Conservation (phyloP, 2,113 vertebrate genomes). For the Coptodon rendalli region DNA sequence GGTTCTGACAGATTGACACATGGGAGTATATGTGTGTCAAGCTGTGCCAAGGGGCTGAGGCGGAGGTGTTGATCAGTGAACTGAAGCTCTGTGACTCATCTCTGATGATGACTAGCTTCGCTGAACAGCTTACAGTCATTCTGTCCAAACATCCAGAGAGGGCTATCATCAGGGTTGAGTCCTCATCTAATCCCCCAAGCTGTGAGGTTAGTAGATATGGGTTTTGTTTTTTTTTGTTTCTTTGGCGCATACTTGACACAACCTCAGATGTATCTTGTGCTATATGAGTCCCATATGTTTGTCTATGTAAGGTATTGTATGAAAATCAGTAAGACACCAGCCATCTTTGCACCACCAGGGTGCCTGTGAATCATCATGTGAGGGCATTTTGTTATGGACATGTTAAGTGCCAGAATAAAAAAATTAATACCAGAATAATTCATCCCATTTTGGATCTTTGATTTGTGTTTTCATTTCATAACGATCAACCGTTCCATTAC, state of each 20-base stretch:
- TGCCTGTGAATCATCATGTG: not conserved
- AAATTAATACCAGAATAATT: not conserved
- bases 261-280: not conserved
- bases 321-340: not conserved
- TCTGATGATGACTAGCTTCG: conserved; percentile 4
- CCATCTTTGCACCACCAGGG: not conserved
- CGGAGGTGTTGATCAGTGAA: conserved; percentile 55
- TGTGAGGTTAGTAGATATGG: not conserved
- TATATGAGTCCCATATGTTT: not conserved
- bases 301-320: not conserved
- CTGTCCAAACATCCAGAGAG: not conserved
- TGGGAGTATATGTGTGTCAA: conserved; percentile 31
- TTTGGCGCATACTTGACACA: not conserved
- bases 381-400: not conserved
- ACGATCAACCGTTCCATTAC: not conserved
- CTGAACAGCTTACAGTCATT: conserved; percentile 6
- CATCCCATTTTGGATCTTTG: not conserved
- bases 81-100: conserved; percentile 52
- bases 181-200: not conserved
- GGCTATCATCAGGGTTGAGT: conserved; percentile 16
- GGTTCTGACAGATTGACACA: conserved; percentile 48
- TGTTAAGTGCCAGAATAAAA: not conserved
- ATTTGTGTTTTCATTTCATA: not conserved
- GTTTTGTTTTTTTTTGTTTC: not conserved
- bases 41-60: conserved; percentile 33